phyloP scores from a whole-genome alignment of 2,888 invertebrate genomes.

The Andrena trimmerana region DNA sequence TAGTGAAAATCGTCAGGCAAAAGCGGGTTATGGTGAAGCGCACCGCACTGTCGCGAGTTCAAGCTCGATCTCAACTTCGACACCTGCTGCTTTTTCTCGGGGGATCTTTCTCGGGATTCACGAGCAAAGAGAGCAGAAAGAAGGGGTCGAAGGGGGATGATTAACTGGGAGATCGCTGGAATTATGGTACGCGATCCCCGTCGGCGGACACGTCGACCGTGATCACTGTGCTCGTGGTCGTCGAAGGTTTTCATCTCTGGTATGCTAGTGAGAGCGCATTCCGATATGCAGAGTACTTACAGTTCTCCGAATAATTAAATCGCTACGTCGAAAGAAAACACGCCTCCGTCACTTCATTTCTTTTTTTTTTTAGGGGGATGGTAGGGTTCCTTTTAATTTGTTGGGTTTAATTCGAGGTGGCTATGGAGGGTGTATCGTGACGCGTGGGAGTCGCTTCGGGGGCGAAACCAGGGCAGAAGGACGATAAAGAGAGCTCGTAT shows the following conservation, averaged over 20 bases:
- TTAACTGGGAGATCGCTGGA: not conserved
- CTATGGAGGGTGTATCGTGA: not conserved
- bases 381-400: not conserved
- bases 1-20: conserved; percentile 50
- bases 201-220: not conserved
- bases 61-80: not conserved
- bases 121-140: conserved; percentile 1
- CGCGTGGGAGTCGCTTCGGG: conserved; percentile 1
- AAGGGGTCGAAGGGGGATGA: not conserved
- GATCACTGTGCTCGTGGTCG: not conserved
- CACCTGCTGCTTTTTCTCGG: not conserved
- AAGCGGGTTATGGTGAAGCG: conserved; percentile 41
- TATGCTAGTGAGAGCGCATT: conserved; percentile 25
- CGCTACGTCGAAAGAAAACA: conserved; percentile 46
- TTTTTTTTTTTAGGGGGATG: not conserved
- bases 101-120: not conserved
- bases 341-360: conserved; percentile 13
- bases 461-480: not conserved
- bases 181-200: not conserved
- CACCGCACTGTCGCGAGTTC: not conserved
- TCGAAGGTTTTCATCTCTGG: not conserved
- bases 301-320: conserved; percentile 42
- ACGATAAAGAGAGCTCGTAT: not conserved
- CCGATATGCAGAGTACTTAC: conserved; percentile 58
- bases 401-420: not conserved